A percentile compares a stretch with the other conserved stretches of the same genome.
phyloP scores from a whole-genome alignment of 2,113 vertebrate genomes.

The Mystacornis crossleyi region DNA sequence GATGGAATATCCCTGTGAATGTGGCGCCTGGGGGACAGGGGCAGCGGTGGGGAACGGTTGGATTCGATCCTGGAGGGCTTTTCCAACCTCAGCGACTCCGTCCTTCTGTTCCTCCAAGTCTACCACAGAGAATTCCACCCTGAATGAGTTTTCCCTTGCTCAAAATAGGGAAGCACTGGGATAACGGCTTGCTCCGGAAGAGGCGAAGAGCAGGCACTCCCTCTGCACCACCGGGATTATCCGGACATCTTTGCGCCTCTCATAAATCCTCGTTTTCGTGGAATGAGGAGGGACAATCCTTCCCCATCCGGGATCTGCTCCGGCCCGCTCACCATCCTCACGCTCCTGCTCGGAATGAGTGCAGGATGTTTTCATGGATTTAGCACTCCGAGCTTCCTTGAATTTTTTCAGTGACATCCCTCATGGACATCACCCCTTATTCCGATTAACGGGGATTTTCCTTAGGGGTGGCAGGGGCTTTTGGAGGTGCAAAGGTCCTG shows the following conservation, averaged over 20 bases:
- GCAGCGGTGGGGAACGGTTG: neutral
- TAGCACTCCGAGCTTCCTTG: neutral
- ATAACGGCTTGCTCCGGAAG: neutral
- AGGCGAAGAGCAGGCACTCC: neutral
- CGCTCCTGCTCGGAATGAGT: rapidly evolving
- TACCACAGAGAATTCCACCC: neutral
- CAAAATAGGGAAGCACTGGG: neutral
- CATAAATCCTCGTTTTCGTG: rapidly evolving
- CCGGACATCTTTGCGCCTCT: rapidly evolving
- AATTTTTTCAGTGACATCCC: rapidly evolving
- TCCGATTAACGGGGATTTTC: neutral
- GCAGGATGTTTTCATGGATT: neutral
- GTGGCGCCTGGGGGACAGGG: rapidly evolving
- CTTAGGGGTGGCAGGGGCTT: neutral
- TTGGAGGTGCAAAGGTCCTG: neutral
- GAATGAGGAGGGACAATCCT: neutral
- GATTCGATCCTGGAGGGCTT: neutral
- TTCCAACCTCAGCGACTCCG: rapidly evolving
- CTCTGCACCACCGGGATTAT: neutral
- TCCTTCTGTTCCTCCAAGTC: neutral
- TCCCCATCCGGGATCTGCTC: neutral
- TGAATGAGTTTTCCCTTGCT: neutral
- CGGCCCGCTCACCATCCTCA: neutral
- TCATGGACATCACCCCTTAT: rapidly evolving
- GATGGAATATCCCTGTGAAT: neutral